These are phyloP conservation scores for Chelidonichthys spinosus DNA, from an alignment of 2,797 vertebrate species.

Conservation along the genomic window DNA sequence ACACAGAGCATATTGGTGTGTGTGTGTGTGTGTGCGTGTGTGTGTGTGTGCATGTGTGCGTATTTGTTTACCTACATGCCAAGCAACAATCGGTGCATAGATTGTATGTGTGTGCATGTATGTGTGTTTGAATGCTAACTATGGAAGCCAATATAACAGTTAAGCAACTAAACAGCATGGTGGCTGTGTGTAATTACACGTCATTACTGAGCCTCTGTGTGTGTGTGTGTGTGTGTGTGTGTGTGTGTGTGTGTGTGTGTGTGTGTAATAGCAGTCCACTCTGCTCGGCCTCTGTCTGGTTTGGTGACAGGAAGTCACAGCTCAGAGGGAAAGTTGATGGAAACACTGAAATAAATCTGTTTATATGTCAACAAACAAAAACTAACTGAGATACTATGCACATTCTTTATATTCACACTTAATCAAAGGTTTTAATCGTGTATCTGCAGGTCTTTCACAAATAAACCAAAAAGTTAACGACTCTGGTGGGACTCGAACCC, in stretches of 20 bases:
- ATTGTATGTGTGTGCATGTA: slow-evolving; percentile 19
- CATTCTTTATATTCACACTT: no score
- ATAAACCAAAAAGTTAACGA: not conserved
- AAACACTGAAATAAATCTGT: slow-evolving; percentile 28
- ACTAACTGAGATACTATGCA: no score
- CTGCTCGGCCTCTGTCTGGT: slow-evolving; percentile 30
- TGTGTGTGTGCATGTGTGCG: slow-evolving; percentile 17
- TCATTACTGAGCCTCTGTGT: slow-evolving; percentile 48
- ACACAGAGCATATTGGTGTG: not conserved
- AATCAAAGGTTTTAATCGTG: no score
- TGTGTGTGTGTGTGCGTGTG: slow-evolving; percentile 17
- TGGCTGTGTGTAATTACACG: slow-evolving; percentile 65
- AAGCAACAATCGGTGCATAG: slow-evolving; percentile 10
- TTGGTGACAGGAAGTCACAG: slow-evolving; percentile 66
- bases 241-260: slow-evolving; percentile 20
- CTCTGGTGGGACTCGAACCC: slow-evolving; percentile 77
- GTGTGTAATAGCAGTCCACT: slow-evolving; percentile 1
- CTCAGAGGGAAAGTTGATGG: slow-evolving; percentile 34
- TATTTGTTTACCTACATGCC: slow-evolving; percentile 10
- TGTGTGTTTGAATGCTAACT: slow-evolving; percentile 53
- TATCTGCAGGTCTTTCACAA: no score
- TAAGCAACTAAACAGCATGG: slow-evolving; percentile 60
- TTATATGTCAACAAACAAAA: no score
- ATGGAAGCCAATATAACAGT: slow-evolving; percentile 61
- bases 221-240: slow-evolving; percentile 19